These are phyloP conservation scores for Rhopalosiphum maidis DNA, from an alignment of 1,140 invertebrate genomes.

Conservation along the genomic window DNA sequence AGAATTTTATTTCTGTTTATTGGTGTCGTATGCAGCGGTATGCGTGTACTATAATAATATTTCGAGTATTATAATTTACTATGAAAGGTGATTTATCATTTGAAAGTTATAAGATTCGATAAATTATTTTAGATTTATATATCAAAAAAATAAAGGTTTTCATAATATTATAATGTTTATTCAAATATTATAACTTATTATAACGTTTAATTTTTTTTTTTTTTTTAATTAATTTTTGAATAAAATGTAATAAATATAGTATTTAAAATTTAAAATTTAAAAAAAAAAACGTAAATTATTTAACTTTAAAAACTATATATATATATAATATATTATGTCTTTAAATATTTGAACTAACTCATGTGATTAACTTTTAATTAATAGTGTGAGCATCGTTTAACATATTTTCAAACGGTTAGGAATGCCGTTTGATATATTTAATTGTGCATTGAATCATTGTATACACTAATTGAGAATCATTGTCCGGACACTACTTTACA, in stretches of 20 bases:
- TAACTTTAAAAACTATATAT: too few species aligned
- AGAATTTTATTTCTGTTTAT: neutral
- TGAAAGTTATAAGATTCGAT: neutral
- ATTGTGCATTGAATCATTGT: neutral
- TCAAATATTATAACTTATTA: too few species aligned
- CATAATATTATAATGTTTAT: too few species aligned
- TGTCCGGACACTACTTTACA: neutral
- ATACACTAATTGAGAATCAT: neutral
- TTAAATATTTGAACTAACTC: neutral
- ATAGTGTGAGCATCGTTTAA: neutral
- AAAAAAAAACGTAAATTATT: too few species aligned
- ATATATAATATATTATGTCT: too few species aligned
- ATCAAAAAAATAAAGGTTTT: neutral
- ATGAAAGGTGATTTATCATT: neutral
- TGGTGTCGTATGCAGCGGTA: too few species aligned
- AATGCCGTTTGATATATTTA: neutral
- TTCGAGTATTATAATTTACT: neutral
- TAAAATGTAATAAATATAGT: too few species aligned
- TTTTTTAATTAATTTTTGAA: too few species aligned
- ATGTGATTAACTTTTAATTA: neutral
- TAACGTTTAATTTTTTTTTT: too few species aligned
- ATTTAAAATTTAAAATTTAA: too few species aligned
- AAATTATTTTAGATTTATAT: neutral
- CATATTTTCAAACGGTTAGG: too few species aligned
- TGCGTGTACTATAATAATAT: too few species aligned